phyloP scores from a whole-genome alignment of 2,113 vertebrate genomes.

The Athene cunicularia region DNA sequence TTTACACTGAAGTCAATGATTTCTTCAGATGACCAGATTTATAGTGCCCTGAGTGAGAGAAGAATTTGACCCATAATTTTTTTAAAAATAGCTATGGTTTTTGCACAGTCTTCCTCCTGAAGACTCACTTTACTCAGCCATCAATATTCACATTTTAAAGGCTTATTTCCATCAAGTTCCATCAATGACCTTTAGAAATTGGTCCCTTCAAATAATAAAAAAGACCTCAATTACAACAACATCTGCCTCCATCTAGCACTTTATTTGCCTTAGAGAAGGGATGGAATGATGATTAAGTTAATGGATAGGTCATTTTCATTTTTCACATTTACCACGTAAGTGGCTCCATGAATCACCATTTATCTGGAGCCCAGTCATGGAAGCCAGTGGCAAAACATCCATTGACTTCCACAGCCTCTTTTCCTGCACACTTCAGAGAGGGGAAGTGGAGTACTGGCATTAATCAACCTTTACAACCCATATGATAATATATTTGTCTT shows the following conservation, averaged over 20 bases:
- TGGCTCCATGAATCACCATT: not conserved
- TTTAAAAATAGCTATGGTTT: not conserved
- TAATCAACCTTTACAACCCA: not conserved
- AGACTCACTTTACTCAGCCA: not conserved
- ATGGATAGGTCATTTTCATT: constrained; percentile 26
- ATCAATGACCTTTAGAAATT: constrained; percentile 16
- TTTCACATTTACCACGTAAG: not conserved
- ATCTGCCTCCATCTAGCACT: constrained; percentile 14
- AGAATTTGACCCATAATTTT: not conserved
- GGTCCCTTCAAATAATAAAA: constrained; percentile 29
- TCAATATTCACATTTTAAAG: constrained; percentile 30
- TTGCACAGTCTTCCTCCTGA: not conserved
- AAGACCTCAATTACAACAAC: constrained; percentile 19
- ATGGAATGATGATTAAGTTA: constrained; percentile 27
- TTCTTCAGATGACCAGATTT: not conserved
- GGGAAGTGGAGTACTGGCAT: not conserved
- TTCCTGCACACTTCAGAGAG: not conserved
- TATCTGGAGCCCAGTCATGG: not conserved
- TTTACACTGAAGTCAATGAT: not conserved
- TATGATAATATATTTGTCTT: not conserved
- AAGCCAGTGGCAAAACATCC: not conserved
- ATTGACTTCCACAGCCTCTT: not conserved
- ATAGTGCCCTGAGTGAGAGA: not conserved
- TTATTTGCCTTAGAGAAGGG: constrained; percentile 14
- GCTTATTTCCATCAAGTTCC: constrained; percentile 15